phyloP scores from a whole-genome alignment of 2,113 vertebrate species.

The Hemiprocne comata region DNA sequence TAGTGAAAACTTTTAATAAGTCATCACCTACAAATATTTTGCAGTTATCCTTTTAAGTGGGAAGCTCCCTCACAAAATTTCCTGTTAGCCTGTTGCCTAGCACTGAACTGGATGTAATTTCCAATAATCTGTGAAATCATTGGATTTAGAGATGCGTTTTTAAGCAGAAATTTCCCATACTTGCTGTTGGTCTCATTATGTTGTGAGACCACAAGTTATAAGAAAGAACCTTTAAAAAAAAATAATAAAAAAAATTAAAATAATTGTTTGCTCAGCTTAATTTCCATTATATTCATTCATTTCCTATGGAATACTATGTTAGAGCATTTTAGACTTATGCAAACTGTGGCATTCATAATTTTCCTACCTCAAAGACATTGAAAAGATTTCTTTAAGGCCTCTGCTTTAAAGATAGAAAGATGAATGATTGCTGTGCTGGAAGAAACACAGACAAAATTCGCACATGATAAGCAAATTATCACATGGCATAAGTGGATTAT shows the following conservation, averaged over 20 bases:
- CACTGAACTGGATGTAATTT: background rate
- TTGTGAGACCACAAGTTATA: background rate
- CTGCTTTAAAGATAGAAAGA: background rate
- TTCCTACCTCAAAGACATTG: background rate
- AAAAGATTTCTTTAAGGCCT: background rate
- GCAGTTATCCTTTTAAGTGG: background rate
- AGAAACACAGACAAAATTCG: background rate
- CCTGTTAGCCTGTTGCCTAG: background rate
- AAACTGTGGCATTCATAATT: background rate
- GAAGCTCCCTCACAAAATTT: background rate
- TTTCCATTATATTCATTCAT: background rate
- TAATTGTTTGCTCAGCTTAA: background rate
- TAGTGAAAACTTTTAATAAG: background rate
- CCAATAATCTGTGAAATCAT: background rate
- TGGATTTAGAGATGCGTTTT: background rate
- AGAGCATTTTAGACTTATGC: background rate
- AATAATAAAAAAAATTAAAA: background rate
- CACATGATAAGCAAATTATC: background rate
- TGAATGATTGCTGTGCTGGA: background rate
- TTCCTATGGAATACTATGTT: background rate
- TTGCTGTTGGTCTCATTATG: background rate
- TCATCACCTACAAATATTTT: background rate
- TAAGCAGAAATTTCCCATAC: background rate
- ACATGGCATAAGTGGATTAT: background rate
- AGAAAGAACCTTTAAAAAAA: background rate